Conservation (phyloP, 2,797 vertebrate species). For the Phataginus tetradactyla region DNA sequence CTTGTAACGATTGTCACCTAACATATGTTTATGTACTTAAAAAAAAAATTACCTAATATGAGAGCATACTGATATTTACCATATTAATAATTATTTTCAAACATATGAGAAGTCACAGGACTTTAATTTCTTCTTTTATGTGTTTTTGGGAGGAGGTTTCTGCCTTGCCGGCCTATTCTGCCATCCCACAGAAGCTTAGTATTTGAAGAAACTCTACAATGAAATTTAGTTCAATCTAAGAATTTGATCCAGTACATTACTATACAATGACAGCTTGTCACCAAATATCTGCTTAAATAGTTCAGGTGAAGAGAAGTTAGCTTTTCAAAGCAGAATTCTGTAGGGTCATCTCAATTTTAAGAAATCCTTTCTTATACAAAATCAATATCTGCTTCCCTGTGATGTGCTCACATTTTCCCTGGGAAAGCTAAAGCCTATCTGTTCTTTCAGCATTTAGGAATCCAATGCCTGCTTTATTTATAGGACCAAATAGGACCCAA, state of each 20-base stretch:
- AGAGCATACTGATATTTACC: not conserved
- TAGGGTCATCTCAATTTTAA: not conserved
- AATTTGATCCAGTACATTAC: not conserved
- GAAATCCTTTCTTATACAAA: not conserved
- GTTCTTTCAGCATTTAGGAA: not conserved
- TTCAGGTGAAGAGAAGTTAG: not conserved
- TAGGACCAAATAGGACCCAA: not conserved
- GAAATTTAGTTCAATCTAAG: not conserved
- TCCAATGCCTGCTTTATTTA: not conserved
- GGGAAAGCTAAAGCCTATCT: not conserved
- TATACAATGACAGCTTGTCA: not conserved
- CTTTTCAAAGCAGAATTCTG: not conserved
- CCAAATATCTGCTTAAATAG: not conserved
- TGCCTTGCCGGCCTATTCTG: too few relatives aligned
- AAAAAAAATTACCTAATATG: not conserved
- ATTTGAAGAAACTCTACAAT: not conserved
- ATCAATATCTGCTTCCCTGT: not conserved
- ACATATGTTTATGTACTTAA: not conserved
- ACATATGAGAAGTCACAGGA: not conserved
- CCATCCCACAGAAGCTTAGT: not conserved
- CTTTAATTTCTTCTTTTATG: not conserved
- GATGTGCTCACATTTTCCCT: not conserved
- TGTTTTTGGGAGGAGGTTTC: too few relatives aligned
- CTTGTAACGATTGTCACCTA: not conserved
- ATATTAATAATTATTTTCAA: not conserved